These are phyloP conservation scores for Teleopsis dalmanni DNA, from an alignment of 1,140 invertebrate genomes.

Conservation along the genomic window DNA sequence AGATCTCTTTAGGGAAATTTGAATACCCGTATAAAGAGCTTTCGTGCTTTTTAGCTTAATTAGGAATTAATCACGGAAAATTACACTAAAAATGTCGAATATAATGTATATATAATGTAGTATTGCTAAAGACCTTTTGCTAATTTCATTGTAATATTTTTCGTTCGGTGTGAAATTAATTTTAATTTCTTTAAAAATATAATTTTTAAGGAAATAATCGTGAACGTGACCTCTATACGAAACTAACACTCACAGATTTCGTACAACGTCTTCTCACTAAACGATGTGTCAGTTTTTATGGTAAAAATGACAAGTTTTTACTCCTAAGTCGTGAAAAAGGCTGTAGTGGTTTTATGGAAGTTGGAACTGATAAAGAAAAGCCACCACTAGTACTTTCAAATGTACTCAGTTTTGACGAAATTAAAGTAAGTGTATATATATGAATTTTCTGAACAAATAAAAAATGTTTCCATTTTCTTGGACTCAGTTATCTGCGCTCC, in stretches of 20 bases:
- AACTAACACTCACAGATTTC: conserved; percentile 40
- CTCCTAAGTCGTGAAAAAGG: conserved; percentile 40
- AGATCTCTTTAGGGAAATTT: too few relatives aligned
- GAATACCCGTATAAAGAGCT: too few relatives aligned
- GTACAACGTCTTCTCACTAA: conserved; percentile 49
- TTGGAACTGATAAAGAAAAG: conserved; percentile 40
- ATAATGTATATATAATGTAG: not conserved
- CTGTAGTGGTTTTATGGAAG: conserved; percentile 46
- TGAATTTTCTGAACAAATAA: not conserved
- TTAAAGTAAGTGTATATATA: conserved; percentile 4
- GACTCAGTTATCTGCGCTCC: conserved; percentile 49
- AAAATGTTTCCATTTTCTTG: not conserved
- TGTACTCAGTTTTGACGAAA: conserved; percentile 13
- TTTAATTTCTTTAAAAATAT: not conserved
- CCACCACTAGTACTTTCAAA: not conserved
- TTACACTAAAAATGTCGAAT: too few relatives aligned
- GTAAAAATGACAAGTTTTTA: conserved; percentile 39
- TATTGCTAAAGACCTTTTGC: not conserved
- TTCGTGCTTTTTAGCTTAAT: too few relatives aligned
- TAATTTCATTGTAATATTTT: too few relatives aligned
- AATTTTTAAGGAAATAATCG: conserved; percentile 6
- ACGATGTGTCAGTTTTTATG: conserved; percentile 47
- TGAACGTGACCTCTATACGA: conserved; percentile 16
- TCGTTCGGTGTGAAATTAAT: too few relatives aligned
- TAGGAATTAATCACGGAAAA: too few relatives aligned